Percentiles rank a stretch among this genome's conserved stretches.
phyloP scores from a whole-genome alignment of 2,797 vertebrate genomes.

The Echeneis naucrates region DNA sequence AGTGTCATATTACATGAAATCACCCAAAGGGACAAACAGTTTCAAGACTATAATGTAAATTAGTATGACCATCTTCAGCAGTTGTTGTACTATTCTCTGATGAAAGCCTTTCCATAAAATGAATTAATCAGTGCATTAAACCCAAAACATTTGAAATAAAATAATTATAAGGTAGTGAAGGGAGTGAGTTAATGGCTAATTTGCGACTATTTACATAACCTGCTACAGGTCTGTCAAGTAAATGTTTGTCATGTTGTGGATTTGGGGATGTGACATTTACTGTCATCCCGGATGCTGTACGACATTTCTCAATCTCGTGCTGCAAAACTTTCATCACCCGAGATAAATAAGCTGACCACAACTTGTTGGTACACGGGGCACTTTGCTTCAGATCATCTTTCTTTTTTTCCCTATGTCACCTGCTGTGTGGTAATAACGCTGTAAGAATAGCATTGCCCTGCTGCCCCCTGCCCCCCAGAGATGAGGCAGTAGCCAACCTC shows the following conservation, averaged over 20 bases:
- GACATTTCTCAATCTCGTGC: not conserved
- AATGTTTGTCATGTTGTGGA: not conserved
- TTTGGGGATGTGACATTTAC: not conserved
- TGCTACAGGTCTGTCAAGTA: not conserved
- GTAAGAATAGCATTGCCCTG: conserved; percentile 16
- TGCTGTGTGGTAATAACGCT: conserved; percentile 34
- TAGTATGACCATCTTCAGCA: not conserved
- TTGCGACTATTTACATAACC: not conserved
- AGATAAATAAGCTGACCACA: not conserved
- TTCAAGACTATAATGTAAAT: not conserved
- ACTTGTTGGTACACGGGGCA: conserved; percentile 23
- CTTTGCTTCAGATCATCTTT: conserved; percentile 17
- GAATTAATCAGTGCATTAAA: too few species aligned
- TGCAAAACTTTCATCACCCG: not conserved
- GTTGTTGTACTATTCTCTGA: not conserved
- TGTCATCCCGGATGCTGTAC: not conserved
- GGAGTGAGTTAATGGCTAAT: not conserved
- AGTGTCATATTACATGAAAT: conserved; percentile 63
- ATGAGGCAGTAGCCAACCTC: conserved; percentile 40
- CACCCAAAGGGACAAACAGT: not conserved
- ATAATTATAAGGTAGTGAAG: not conserved
- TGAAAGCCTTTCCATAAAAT: not conserved
- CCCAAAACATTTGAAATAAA: not conserved
- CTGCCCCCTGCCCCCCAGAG: not conserved
- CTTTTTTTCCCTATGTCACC: conserved; percentile 6